Base-by-base conservation (phyloP, 2,888 invertebrate species). In the Malthinus seriepunctatus region DNA sequence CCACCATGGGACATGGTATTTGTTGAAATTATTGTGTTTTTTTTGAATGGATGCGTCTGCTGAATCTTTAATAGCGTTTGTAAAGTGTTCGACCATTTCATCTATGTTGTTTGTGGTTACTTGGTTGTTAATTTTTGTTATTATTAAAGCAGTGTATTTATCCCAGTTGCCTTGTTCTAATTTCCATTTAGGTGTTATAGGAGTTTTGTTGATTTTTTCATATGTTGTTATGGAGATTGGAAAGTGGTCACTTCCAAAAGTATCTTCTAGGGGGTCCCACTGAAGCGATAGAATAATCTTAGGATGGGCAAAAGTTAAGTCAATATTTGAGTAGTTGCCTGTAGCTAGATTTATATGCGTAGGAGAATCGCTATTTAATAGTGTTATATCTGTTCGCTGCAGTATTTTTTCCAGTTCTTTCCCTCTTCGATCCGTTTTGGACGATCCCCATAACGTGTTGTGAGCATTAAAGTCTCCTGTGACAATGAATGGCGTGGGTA, bases 381-480 rank as follows among this genome's bases (percentile, higher is more conserved):
- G 12, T 8, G 10, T 1, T 38, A 6, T 14, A 8, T 38, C 14
- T 14, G 38, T 14, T 38, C 14, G 38, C 3, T 8, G 1, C 7
- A 38, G 5, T 14, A 38, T 3, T 1, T 38, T 9, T 5, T 38
- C 14, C 12, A 14, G 14, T 8, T 8, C 12, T 38, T 38, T 38
- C 3, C 11, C 14, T 14, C 38, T 12, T 38, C 1, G 8, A 12
- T 51, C 5, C n/a, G 3, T 9, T 23, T 10, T 39, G 11, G 7
- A 37, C 3, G 59, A 59, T 0, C 59, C 59, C 63, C 63, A 64
- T 23, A 64, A 8, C 1, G 42, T 35, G 34, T 52, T 63, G 34
- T 63, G 64, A 5, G 60, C 52, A 23, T 65, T 64, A 11, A 61
- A 63, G 35, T 63, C 61, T 10, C 64, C 63, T 5, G 53, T n/a